Percentiles rank a stretch among this genome's conserved stretches.
phyloP scores from a whole-genome alignment of 2,113 vertebrate species.

The Chroicocephalus ridibundus region DNA sequence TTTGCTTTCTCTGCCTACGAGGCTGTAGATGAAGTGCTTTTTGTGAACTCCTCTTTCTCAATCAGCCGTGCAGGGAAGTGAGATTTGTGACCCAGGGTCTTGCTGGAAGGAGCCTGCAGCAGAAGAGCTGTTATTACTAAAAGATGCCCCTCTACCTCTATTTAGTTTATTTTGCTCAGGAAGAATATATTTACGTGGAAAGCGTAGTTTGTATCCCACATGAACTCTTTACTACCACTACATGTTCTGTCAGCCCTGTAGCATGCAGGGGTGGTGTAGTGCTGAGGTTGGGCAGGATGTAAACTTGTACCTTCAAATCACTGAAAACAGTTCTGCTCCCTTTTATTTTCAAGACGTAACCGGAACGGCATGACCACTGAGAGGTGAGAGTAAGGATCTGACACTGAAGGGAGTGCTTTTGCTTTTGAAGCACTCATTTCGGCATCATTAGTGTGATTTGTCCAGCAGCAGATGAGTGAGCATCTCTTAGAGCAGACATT shows the following conservation, averaged over 20 bases:
- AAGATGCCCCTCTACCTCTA: not conserved
- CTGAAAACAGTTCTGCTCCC: not conserved
- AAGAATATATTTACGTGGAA: not conserved
- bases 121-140: not conserved
- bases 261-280: not conserved
- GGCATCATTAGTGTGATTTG: not conserved
- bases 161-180: not conserved
- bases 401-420: not conserved
- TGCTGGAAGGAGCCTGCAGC: not conserved
- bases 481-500: not conserved
- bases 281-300: not conserved
- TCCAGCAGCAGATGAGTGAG: not conserved
- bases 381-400: not conserved
- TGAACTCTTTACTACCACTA: rapidly evolving
- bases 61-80: not conserved
- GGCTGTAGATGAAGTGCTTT: not conserved
- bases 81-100: not conserved
- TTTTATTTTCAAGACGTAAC: rapidly evolving
- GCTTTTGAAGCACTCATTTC: not conserved
- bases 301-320: not conserved
- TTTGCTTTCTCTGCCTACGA: not conserved
- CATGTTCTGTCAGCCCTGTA: not conserved
- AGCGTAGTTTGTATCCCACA: not conserved
- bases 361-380: not conserved
- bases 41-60: not conserved